Evolutionary conservation across 2,113 vertebrate species (phyloP).

Genomic region (Rattus rattus): DNA sequence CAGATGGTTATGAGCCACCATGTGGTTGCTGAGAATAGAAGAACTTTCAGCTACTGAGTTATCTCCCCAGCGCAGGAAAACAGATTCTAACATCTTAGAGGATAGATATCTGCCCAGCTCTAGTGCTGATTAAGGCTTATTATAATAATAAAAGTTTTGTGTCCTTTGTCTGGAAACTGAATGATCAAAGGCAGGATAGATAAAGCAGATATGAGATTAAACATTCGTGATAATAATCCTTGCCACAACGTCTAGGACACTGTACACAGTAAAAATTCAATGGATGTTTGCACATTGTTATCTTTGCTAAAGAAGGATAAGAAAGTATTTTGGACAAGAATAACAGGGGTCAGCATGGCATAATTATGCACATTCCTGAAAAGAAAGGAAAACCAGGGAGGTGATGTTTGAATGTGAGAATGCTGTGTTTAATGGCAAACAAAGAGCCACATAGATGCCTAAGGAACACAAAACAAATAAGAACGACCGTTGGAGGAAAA

Average conservation of each 20-base stretch:
- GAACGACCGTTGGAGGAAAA: background rate
- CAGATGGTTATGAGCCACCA: too few species aligned
- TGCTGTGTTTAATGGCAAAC: background rate
- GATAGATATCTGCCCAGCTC: too few species aligned
- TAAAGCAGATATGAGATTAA: too few species aligned
- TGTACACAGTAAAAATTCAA: background rate
- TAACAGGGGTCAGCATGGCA: background rate
- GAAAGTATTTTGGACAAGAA: background rate
- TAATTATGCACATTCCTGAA: background rate
- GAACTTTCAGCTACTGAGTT: too few species aligned
- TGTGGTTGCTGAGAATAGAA: too few species aligned
- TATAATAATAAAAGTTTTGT: too few species aligned
- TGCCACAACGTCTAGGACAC: background rate
- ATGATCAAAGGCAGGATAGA: too few species aligned
- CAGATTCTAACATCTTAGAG: too few species aligned
- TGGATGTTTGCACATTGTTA: background rate
- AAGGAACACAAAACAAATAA: background rate
- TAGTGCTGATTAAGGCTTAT: too few species aligned
- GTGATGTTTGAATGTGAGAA: background rate
- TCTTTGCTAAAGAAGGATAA: background rate
- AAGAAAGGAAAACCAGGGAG: background rate
- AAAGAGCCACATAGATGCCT: background rate
- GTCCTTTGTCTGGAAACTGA: too few species aligned
- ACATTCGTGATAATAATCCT: background rate
- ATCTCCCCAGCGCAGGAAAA: too few species aligned